Percentiles rank a stretch among this genome's conserved stretches.
Evolutionary conservation across 64 coral and sea anemone genomes (phyloP).

Genomic region (Montipora efflorescens): DNA sequence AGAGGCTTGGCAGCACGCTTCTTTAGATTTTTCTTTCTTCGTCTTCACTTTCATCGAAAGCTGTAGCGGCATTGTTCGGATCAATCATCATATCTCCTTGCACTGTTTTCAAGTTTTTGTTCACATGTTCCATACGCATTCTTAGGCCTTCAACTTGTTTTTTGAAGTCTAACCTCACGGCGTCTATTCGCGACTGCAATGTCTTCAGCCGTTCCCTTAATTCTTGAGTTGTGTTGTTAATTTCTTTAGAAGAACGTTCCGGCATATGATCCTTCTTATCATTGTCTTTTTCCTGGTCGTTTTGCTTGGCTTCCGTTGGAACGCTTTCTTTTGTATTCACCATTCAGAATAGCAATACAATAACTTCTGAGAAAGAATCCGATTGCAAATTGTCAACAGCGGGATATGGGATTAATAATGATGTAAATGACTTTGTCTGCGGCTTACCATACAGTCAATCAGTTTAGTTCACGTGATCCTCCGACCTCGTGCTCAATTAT

Average conservation of each 20-base stretch:
- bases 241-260: not conserved
- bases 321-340: conserved; percentile 1
- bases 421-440: conserved; percentile 20
- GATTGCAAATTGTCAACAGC: not conserved
- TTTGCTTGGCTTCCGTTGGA: not conserved
- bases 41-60: not conserved
- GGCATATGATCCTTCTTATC: not conserved
- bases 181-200: conserved; percentile 10
- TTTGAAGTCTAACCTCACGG: conserved; percentile 22
- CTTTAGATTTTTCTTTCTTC: not conserved
- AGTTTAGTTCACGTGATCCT: too few species aligned
- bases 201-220: not conserved
- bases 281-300: not conserved
- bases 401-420: not conserved
- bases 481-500: not conserved
- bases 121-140: conserved; percentile 35
- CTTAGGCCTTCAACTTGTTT: conserved; percentile 13
- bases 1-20: not conserved
- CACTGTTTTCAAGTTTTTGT: conserved; percentile 1
- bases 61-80: not conserved
- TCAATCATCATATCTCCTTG: not conserved
- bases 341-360: not conserved
- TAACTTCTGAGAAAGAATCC: not conserved
- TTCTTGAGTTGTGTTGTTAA: not conserved
- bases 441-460: not conserved